phyloP scores from a whole-genome alignment of 2,113 vertebrate species.

The Arothron firmamentum region DNA sequence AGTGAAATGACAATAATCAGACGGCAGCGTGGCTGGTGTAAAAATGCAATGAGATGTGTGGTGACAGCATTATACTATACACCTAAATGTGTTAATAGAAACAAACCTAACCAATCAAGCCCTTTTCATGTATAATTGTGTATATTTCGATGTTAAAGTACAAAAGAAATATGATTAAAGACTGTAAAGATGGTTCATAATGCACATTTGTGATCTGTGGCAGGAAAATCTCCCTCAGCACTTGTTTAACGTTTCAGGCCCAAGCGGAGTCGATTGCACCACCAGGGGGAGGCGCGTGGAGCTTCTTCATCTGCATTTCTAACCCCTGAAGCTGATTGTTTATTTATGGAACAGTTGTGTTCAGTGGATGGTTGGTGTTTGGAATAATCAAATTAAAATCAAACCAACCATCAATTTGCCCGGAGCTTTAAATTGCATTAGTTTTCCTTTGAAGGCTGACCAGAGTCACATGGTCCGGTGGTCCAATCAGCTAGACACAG shows the following conservation, averaged over 20 bases:
- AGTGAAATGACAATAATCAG: slow-evolving; percentile 44
- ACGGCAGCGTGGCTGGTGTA: not conserved
- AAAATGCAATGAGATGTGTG: slow-evolving; percentile 1
- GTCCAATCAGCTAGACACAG: too few species aligned
- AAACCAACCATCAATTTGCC: slow-evolving; percentile 31
- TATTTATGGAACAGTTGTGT: too few species aligned
- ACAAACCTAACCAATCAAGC: too few species aligned
- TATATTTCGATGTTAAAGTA: not conserved
- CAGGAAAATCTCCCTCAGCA: slow-evolving; percentile 25
- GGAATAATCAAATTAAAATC: slow-evolving; percentile 35
- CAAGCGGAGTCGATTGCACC: not conserved
- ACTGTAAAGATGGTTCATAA: not conserved
- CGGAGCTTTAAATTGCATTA: not conserved
- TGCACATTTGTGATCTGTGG: not conserved
- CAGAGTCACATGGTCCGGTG: too few species aligned
- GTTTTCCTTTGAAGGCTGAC: too few species aligned
- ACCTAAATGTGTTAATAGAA: too few species aligned
- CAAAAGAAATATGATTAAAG: slow-evolving; percentile 6
- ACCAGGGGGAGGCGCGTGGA: too few species aligned
- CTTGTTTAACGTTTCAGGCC: slow-evolving; percentile 41
- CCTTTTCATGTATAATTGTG: too few species aligned
- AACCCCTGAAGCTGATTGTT: too few species aligned
- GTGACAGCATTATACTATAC: not conserved
- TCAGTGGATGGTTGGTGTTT: not conserved
- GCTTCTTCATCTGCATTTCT: too few species aligned